Base-by-base conservation (phyloP, 2,888 invertebrate species). In the Nemotelus pantherinus region DNA sequence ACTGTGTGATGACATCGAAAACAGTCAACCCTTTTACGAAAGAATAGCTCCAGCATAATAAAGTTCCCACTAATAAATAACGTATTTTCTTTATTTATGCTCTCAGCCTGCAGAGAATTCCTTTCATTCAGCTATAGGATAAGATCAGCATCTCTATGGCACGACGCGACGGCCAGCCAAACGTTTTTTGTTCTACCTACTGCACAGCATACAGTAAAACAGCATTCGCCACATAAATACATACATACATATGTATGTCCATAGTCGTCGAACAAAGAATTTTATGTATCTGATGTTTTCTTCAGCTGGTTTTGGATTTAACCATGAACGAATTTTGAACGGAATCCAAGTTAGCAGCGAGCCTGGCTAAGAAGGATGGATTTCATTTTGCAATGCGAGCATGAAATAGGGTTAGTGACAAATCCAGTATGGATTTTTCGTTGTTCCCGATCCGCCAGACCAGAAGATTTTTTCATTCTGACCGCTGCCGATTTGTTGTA, bases 61-160 rank as follows among this genome's bases (percentile, higher is more conserved):
- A 57, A 72, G 45, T 72, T 72, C 58, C 25, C 5, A 47, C 48
- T 74, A 60, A 74, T 74, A 74, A 74, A 74, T 74, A 53, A 74
- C 63, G 57, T 50, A 74, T 74, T 74, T 74, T 63, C 74, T 47
- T 74, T 74, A 74, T 74, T 74, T 74, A 74, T 74, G 63, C 74
- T 25, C 25, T 25, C 25, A 25, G 60, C 25, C 70, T 74, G 74
- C 74, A 74, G 55, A 55, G 70, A 43, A 55, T 70, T 53, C 44
- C 53, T 55, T 55, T 55, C 43, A 39, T 9, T 41, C 25, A 25
- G 25, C 25, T 25, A 25, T 25, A 25, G 25, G 25, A 25, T 25
- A 25, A 25, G 25, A 25, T 25, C 25, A 25, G 25, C 25, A 25
- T 25, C 25, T 25, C 25, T 25, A 25, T 25, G 25, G 25, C 25